A percentile compares a stretch with the other conserved stretches of the same genome.
These are phyloP conservation scores for Lonchura striata DNA, from an alignment of 2,113 vertebrate genomes.

Conservation along the genomic window DNA sequence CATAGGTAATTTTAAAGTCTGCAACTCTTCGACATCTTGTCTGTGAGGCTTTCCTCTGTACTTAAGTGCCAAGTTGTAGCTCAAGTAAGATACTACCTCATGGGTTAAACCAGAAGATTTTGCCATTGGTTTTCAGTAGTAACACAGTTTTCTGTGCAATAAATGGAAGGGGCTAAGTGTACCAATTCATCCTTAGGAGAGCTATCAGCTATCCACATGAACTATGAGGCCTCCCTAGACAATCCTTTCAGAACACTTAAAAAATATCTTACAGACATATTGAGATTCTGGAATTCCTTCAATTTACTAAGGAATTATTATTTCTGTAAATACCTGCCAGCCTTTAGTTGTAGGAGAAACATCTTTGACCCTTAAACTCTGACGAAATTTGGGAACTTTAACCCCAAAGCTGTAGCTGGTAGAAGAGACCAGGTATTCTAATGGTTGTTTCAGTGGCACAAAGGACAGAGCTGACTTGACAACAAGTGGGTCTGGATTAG, in stretches of 20 bases:
- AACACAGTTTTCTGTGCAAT: not conserved
- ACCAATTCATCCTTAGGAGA: not conserved
- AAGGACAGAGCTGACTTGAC: not conserved
- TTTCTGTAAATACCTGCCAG: not conserved
- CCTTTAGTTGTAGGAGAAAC: not conserved
- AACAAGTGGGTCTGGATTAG: not conserved
- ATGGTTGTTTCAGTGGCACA: not conserved
- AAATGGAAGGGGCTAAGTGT: not conserved
- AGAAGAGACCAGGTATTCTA: not conserved
- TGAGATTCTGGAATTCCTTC: not conserved
- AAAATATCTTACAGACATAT: not conserved
- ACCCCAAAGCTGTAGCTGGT: not conserved
- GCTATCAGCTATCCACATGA: not conserved
- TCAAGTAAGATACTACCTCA: not conserved
- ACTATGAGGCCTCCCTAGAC: not conserved
- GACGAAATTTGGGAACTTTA: not conserved
- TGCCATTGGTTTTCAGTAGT: not conserved
- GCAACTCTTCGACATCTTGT: not conserved
- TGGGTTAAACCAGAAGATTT: not conserved
- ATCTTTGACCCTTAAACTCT: not conserved
- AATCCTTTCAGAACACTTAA: not conserved
- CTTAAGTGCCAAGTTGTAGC: not conserved
- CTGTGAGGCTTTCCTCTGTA: not conserved
- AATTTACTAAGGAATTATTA: not conserved
- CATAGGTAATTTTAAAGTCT: not conserved